These are phyloP conservation scores for Thymelicus sylvestris DNA, from an alignment of 2,888 invertebrate species.

Conservation along the genomic window DNA sequence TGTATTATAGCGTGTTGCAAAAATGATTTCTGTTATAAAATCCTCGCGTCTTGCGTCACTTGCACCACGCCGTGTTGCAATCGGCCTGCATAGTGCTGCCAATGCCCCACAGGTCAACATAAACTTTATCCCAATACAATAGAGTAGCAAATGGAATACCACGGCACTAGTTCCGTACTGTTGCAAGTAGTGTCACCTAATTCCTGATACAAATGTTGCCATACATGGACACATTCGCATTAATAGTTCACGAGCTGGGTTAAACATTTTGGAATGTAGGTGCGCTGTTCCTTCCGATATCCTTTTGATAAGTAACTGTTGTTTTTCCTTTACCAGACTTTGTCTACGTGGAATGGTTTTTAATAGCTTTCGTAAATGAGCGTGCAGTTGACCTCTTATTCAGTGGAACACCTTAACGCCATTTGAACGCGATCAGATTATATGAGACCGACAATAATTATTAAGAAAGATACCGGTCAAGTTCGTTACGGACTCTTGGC, in stretches of 20 bases:
- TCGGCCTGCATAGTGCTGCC: conserved; percentile 11
- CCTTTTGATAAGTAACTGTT: conserved; percentile 7
- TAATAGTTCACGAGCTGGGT: conserved; percentile 4
- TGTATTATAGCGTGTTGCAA: conserved; percentile 20
- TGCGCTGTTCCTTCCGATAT: conserved; percentile 7
- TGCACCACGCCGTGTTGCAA: conserved; percentile 22
- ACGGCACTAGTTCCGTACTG: conserved; percentile 21
- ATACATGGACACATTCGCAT: conserved; percentile 14
- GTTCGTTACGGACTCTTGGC: too few species aligned
- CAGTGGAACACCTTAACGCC: too few species aligned
- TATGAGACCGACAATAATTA: too few species aligned
- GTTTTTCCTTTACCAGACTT: background rate
- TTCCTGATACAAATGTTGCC: conserved; percentile 21
- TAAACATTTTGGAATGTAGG: conserved; percentile 22
- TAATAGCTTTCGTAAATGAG: background rate
- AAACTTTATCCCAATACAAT: background rate
- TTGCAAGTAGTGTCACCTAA: conserved; percentile 31
- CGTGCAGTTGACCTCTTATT: conserved; percentile 1
- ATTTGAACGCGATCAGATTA: too few species aligned
- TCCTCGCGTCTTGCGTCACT: conserved; percentile 16
- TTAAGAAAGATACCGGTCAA: too few species aligned
- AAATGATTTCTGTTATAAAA: conserved; percentile 22
- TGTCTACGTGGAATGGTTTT: conserved; percentile 1
- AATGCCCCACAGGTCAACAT: background rate
- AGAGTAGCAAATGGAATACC: background rate